Evolutionary conservation across 2,113 vertebrate species (phyloP), one percentile per base, ranked within the genome.

Genomic region (Platycercus adscitus): DNA sequence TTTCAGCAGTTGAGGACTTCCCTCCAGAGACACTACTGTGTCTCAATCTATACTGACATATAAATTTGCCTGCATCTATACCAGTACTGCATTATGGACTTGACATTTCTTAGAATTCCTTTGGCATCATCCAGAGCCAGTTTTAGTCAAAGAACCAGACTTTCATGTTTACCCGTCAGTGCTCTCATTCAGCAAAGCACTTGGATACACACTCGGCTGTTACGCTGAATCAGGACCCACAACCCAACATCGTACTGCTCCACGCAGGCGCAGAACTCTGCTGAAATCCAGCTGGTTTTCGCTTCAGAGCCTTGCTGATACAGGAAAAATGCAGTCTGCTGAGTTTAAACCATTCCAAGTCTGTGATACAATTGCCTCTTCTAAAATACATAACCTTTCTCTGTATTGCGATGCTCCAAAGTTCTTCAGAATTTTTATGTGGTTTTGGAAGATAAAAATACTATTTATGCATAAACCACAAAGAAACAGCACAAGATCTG

Each of bases 241-340:
- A 82, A 35, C 26, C 43, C 64, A 46, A 81, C 83, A 90, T 63
- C 46, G 80, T 81, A 39, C 80, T 71, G 52, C 25, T 79, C 69
- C 81, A 70, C 2, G 5, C 5, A 31, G 49, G 37, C 35, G 19
- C 77, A 88, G 50, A 80, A 86, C 35, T 76, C 75, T 37, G 43
- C 68, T 2, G 10, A 86, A 91, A 86, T 82, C 52, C 66, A 82
- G 49, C 31, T n/a, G 44, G 0, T 75, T 86, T 25, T 43, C 71
- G 69, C 33, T 65, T 68, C 37, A 44, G 26, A 90, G 71, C 52
- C 61, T 81, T 94, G 91, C 82, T 90, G 79, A 94, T 83, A 73
- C 28, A 91, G 60, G 68, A 63, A 86, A 86, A 95, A 84, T 6
- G 13, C 35, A 76, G 66, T 13, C 29, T 81, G 76, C 50, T 65